Conservation (phyloP, 2,888 invertebrate species). For the Papilio demoleus region DNA sequence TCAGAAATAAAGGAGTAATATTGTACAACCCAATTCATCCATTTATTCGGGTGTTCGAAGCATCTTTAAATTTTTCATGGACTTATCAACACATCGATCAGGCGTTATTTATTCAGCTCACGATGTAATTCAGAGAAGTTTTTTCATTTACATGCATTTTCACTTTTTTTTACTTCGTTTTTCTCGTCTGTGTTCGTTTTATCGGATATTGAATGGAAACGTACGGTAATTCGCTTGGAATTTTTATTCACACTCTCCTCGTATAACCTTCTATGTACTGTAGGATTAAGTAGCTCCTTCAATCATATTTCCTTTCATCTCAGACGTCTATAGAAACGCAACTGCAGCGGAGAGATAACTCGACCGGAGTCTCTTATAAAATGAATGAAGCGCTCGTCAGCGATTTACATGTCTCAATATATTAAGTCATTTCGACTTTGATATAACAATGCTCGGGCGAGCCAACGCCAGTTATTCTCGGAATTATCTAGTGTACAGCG, state of each 20-base stretch:
- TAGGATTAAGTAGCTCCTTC: constrained; percentile 41
- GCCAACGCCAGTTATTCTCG: constrained; percentile 61
- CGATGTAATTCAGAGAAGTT: constrained; percentile 73
- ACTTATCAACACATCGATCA: constrained; percentile 79
- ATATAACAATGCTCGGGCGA: constrained; percentile 50
- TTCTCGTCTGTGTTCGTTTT: constrained; percentile 68
- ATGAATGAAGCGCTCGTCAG: constrained; percentile 32
- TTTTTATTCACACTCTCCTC: constrained; percentile 50
- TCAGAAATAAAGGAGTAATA: constrained; percentile 64
- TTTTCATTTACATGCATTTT: constrained; percentile 76
- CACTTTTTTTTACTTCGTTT: constrained; percentile 63
- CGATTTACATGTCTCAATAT: constrained; percentile 41
- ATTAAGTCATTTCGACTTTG: constrained; percentile 47
- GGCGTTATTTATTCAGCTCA: constrained; percentile 76
- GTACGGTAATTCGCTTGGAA: constrained; percentile 50
- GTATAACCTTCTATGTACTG: constrained; percentile 44
- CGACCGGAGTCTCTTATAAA: constrained; percentile 33
- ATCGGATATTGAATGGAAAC: constrained; percentile 66
- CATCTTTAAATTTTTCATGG: constrained; percentile 73
- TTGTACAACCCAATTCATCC: constrained; percentile 60
- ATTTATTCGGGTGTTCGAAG: constrained; percentile 64
- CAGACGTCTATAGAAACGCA: constrained; percentile 18
- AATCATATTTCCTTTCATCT: constrained; percentile 26
- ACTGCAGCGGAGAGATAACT: constrained; percentile 33
- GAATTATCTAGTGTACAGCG: constrained; percentile 62